Evolutionary conservation across 2,888 invertebrate genomes (phyloP).

Genomic region (Axea sp.): DNA sequence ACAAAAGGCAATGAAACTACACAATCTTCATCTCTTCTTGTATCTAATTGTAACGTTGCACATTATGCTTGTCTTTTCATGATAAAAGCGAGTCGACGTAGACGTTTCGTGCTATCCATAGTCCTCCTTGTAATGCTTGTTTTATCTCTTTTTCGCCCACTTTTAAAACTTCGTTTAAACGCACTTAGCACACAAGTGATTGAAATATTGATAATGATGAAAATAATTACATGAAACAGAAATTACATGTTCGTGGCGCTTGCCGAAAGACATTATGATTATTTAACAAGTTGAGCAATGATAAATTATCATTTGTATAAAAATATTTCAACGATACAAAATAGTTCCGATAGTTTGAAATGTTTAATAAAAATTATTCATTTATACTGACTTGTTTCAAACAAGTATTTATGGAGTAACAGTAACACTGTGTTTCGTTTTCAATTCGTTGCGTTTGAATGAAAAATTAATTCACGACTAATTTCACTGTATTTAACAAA

Average conservation of each 20-base stretch:
- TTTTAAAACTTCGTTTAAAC: conserved; percentile 3
- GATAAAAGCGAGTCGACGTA: conserved; percentile 14
- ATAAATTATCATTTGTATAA: too few species aligned
- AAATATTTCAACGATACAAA: too few species aligned
- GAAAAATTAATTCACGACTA: conserved; percentile 9
- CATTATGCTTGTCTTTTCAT: conserved; percentile 29
- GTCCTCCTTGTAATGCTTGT: conserved; percentile 12
- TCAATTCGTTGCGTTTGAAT: too few species aligned
- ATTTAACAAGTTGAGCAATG: too few species aligned
- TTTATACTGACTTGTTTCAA: too few species aligned
- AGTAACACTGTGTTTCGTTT: too few species aligned
- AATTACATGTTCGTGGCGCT: too few species aligned
- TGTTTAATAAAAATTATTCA: too few species aligned
- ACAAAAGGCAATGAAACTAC: conserved; percentile 28
- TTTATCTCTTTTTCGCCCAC: conserved; percentile 4
- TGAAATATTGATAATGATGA: not conserved
- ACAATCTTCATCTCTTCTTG: conserved; percentile 21
- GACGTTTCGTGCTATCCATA: conserved; percentile 9
- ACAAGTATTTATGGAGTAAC: too few species aligned
- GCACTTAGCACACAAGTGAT: not conserved
- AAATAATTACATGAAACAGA: not conserved
- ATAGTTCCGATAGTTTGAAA: too few species aligned
- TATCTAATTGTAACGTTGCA: conserved; percentile 40
- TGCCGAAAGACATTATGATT: too few species aligned
- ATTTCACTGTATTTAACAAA: conserved; percentile 18